Percentiles rank a stretch among this genome's conserved stretches.
Evolutionary conservation across 2,888 invertebrate species (phyloP).

Genomic region (Vanessa cardui): DNA sequence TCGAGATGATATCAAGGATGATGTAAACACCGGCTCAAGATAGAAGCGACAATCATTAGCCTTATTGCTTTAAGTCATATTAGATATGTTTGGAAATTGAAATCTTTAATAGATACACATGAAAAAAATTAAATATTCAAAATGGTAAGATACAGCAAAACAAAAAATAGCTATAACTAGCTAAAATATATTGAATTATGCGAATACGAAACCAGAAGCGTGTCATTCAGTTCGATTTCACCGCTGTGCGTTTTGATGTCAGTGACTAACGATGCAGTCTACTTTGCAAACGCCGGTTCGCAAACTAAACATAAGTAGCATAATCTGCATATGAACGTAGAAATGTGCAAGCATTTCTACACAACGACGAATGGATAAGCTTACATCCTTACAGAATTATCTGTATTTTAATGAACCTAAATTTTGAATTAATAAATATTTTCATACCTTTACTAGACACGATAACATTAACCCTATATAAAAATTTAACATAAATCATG

Average conservation of each 20-base stretch:
- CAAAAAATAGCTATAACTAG: conserved; percentile 9
- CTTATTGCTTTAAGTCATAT: conserved; percentile 44
- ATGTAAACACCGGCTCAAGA: conserved; percentile 49
- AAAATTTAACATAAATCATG: too few species aligned
- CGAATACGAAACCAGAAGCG: conserved; percentile 44
- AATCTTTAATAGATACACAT: not conserved
- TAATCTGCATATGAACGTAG: conserved; percentile 40
- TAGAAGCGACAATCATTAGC: conserved; percentile 60
- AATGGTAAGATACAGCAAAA: too few species aligned
- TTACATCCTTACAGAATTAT: not conserved
- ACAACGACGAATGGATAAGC: not conserved
- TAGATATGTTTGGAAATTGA: not conserved
- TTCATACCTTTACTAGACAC: too few species aligned
- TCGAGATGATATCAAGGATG: conserved; percentile 70
- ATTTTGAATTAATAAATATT: too few species aligned
- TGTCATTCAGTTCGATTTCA: conserved; percentile 58
- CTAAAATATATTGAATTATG: conserved; percentile 30
- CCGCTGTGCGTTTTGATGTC: conserved; percentile 62
- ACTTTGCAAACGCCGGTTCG: conserved; percentile 31
- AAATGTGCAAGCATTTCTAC: conserved; percentile 31
- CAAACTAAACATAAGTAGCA: conserved; percentile 37
- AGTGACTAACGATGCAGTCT: conserved; percentile 59
- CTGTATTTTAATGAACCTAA: not conserved
- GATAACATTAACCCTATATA: too few species aligned
- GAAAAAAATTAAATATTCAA: too few species aligned